phyloP scores from a whole-genome alignment of 2,888 invertebrate species.

The Diarsia rubi region DNA sequence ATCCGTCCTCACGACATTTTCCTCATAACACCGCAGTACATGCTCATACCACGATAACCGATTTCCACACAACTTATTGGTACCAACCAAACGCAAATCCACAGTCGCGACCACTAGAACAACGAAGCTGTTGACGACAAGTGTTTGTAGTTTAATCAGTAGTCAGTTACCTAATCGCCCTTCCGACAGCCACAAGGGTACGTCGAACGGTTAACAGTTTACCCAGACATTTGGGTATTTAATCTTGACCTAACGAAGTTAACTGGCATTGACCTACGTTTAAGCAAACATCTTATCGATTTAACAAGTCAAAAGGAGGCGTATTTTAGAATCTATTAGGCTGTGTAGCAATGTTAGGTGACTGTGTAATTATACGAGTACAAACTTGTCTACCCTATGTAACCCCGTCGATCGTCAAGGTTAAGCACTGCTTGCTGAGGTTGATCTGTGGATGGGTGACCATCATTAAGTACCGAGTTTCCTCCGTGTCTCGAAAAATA shows the following conservation, averaged over 20 bases:
- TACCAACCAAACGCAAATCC: background rate
- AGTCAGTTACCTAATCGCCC: slow-evolving; percentile 3
- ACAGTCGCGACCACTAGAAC: too few relatives aligned
- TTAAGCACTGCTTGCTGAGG: background rate
- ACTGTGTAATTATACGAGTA: background rate
- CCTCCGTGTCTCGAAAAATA: background rate
- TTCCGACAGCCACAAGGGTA: slow-evolving; percentile 1
- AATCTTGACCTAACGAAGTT: slow-evolving; percentile 43
- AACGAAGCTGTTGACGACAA: background rate
- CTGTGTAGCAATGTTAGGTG: background rate
- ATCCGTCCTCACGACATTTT: too few relatives aligned
- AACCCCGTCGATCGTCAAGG: background rate
- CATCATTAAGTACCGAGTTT: background rate
- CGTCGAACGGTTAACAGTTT: slow-evolving; percentile 6
- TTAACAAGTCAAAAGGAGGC: slow-evolving; percentile 18
- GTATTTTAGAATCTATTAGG: slow-evolving; percentile 25
- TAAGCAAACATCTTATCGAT: slow-evolving; percentile 39
- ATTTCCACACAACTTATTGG: too few relatives aligned
- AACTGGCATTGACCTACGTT: slow-evolving; percentile 35
- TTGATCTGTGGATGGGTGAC: background rate
- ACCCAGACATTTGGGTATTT: slow-evolving; percentile 37
- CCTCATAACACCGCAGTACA: too few relatives aligned
- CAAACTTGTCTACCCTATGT: background rate
- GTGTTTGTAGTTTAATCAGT: background rate
- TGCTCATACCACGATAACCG: too few relatives aligned